Conservation (phyloP, 2,113 vertebrate genomes). For the Psittacus erithacus region DNA sequence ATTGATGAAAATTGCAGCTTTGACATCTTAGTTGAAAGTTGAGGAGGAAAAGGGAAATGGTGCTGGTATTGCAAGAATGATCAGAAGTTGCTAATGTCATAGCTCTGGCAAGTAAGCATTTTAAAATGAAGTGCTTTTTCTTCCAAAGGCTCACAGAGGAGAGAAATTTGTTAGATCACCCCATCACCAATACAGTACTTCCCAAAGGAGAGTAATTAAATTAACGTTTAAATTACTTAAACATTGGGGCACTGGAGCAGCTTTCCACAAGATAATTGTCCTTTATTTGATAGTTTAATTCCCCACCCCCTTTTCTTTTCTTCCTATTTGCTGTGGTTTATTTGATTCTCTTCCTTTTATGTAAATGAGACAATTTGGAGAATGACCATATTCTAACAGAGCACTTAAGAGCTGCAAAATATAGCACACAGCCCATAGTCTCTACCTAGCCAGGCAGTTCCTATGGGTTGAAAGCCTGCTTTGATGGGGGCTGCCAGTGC, state of each 20-base stretch:
- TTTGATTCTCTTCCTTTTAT: not conserved
- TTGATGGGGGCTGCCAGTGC: not conserved
- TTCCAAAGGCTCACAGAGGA: not conserved
- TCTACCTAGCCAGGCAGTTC: not conserved
- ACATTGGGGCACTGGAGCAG: not conserved
- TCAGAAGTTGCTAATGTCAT: not conserved
- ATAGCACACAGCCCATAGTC: rapidly evolving
- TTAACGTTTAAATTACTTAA: not conserved
- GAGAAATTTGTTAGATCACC: not conserved
- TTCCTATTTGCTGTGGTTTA: not conserved
- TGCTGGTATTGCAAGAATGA: not conserved
- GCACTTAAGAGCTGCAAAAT: not conserved
- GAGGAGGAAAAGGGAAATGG: not conserved
- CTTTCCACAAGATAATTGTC: not conserved
- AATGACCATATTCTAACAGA: not conserved
- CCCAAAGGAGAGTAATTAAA: not conserved
- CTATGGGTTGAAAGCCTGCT: rapidly evolving
- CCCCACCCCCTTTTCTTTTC: too few relatives aligned
- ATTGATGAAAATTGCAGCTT: constrained; percentile 27
- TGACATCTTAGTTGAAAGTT: constrained; percentile 33
- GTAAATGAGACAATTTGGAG: not conserved
- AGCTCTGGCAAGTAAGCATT: not conserved
- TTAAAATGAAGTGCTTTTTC: not conserved
- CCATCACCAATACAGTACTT: not conserved
- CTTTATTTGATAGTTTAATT: not conserved